Evolutionary conservation across 2,797 vertebrate species (phyloP).

Genomic region (Enteromius viviparus): DNA sequence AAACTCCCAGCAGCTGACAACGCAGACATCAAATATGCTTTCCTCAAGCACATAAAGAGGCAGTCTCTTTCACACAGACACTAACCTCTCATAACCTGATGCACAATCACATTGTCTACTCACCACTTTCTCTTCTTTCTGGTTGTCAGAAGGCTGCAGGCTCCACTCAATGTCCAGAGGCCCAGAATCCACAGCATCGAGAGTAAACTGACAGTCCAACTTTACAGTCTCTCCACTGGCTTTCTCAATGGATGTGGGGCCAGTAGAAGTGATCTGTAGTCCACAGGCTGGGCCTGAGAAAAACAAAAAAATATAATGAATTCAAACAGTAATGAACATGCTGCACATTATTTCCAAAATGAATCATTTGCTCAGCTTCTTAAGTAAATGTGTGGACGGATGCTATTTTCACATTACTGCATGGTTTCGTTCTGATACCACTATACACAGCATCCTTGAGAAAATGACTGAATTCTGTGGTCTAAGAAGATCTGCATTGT

Average conservation of each 20-base stretch:
- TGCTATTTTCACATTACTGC: not conserved
- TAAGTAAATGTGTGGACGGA: not conserved
- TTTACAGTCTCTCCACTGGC: constrained; percentile 88
- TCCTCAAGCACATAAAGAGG: not conserved
- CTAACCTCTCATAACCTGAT: constrained; percentile 10
- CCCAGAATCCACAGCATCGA: constrained; percentile 77
- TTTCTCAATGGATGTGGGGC: constrained; percentile 76
- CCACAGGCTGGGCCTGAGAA: constrained; percentile 70
- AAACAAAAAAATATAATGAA: not conserved
- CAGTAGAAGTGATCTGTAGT: constrained; percentile 80
- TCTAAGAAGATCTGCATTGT: constrained; percentile 7
- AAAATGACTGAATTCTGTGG: constrained; percentile 19
- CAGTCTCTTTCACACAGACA: constrained; percentile 18
- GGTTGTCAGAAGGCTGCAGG: constrained; percentile 85
- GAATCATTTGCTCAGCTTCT: not conserved
- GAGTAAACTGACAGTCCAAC: constrained; percentile 84
- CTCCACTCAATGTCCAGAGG: constrained; percentile 94
- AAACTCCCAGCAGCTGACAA: constrained; percentile 29
- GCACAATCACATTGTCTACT: constrained; percentile 63
- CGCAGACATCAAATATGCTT: constrained; percentile 16
- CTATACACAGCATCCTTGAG: not conserved
- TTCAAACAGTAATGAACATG: not conserved
- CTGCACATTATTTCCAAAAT: not conserved
- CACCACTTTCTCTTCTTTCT: constrained; percentile 87
- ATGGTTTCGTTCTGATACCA: not conserved